Evolutionary conservation across 2,113 vertebrate genomes (phyloP).

Genomic region (Parus major): DNA sequence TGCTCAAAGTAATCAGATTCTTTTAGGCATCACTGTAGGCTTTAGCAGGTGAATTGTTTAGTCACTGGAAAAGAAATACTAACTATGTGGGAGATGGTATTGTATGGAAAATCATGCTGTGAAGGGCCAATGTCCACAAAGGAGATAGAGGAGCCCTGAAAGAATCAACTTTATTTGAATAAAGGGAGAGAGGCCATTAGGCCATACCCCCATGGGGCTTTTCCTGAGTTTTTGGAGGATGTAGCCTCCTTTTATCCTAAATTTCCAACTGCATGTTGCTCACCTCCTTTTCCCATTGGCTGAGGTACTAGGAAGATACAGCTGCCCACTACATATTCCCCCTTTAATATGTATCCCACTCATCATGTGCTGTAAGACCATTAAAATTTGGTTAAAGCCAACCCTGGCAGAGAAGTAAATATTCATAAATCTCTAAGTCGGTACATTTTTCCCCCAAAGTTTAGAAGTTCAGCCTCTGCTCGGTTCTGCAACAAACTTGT

Average conservation of each 20-base stretch:
- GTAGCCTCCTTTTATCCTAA: neutral
- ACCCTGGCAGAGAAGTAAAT: neutral
- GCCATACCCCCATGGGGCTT: rapidly evolving
- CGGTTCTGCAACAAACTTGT: neutral
- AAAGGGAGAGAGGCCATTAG: neutral
- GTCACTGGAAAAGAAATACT: neutral
- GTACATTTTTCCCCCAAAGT: neutral
- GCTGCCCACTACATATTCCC: neutral
- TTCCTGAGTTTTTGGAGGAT: neutral
- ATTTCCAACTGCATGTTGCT: neutral
- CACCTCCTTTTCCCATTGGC: neutral
- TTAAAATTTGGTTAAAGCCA: neutral
- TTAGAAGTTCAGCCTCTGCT: neutral
- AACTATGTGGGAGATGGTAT: neutral
- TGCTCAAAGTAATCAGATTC: neutral
- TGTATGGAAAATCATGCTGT: neutral
- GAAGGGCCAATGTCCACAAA: neutral
- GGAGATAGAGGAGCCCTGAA: neutral
- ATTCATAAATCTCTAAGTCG: neutral
- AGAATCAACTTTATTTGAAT: rapidly evolving
- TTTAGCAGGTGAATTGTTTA: neutral
- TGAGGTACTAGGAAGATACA: neutral
- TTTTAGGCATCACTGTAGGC: neutral
- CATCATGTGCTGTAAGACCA: neutral
- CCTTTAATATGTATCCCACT: neutral